phyloP scores from a whole-genome alignment of 2,113 vertebrate species.

The western clawed frog (Xenopus tropicalis) region UCB_Xtro_10.0 CM004447.2:123415501-123416000 shows the following conservation, averaged over 20 bases:
- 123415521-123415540: too few species aligned
- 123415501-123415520: too few species aligned
- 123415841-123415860: constrained; percentile 77
- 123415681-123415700: constrained; percentile 99
- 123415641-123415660: constrained; percentile 76
- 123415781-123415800: constrained; percentile 99
- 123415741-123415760: constrained; percentile 98
- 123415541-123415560: too few species aligned
- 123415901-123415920: too few species aligned
- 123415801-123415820: constrained; percentile 98
- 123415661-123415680: constrained; percentile 87
- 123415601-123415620: constrained; percentile 52
- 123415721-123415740: constrained; percentile 99
- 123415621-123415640: constrained; percentile 56
- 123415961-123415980: too few species aligned
- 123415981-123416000: too few species aligned
- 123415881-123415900: too few species aligned
- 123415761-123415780: constrained; percentile 98
- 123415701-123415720: constrained; percentile 99
- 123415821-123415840: constrained; percentile 97
- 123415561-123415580: background rate
- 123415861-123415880: constrained; percentile 75
- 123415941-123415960: too few species aligned
- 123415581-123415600: constrained; percentile 12
- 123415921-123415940: constrained; percentile 7